Conservation (phyloP, 2,113 vertebrate species). For the Apteryx owenii region DNA sequence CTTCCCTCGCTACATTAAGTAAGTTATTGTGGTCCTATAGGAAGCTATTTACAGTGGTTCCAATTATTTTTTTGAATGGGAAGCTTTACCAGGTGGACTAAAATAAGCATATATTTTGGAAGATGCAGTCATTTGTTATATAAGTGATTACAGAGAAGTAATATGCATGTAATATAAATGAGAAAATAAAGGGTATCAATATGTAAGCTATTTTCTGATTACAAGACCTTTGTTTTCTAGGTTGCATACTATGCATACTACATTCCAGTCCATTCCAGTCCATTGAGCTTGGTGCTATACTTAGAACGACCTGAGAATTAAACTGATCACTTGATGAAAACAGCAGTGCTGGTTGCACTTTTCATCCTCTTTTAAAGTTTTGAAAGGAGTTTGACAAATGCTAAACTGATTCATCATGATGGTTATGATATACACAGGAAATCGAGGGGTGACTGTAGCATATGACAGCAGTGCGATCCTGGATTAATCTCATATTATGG, state of each 20-base stretch:
- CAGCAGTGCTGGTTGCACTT: not conserved
- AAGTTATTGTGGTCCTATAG: not conserved
- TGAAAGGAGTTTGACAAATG: not conserved
- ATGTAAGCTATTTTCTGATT: not conserved
- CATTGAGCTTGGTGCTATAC: not conserved
- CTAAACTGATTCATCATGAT: not conserved
- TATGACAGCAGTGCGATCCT: not conserved
- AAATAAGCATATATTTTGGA: not conserved
- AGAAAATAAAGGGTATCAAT: not conserved
- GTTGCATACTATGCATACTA: not conserved
- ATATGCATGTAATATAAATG: not conserved
- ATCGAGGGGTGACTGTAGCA: not conserved
- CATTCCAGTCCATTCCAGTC: not conserved
- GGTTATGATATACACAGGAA: not conserved
- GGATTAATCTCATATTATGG: not conserved
- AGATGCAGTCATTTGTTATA: not conserved
- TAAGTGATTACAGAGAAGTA: not conserved
- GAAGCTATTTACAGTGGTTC: not conserved
- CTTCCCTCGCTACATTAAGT: accelerated
- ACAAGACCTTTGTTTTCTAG: not conserved
- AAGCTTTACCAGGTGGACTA: not conserved
- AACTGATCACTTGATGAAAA: not conserved
- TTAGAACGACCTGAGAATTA: not conserved
- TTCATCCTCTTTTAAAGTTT: not conserved
- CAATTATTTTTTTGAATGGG: not conserved